These are phyloP conservation scores for Morelia viridis DNA, from an alignment of 2,797 vertebrate genomes.

Conservation along the genomic window DNA sequence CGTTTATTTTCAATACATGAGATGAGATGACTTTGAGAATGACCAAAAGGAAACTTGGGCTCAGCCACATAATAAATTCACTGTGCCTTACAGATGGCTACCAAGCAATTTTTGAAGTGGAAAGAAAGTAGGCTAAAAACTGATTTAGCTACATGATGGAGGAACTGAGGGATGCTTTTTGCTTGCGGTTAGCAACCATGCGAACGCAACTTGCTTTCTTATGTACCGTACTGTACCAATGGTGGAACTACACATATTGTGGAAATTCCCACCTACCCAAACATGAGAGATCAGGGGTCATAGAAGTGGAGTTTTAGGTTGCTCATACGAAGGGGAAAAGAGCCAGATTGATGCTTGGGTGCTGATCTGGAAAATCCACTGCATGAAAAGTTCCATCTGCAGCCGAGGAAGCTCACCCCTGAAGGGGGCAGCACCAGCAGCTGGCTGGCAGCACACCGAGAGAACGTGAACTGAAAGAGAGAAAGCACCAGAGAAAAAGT, in stretches of 20 bases:
- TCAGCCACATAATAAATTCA: neutral
- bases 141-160: neutral
- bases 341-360: neutral
- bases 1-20: neutral
- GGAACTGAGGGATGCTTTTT: neutral
- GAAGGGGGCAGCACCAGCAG: slow-evolving; percentile 42
- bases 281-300: rapidly evolving
- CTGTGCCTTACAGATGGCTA: too few relatives aligned
- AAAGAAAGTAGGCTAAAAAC: neutral
- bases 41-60: neutral
- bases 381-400: neutral
- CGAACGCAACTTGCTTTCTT: neutral
- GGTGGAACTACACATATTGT: neutral
- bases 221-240: neutral
- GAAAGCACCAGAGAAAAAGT: neutral
- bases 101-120: neutral
- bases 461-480: neutral
- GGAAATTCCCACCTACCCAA: neutral
- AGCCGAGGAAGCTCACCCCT: neutral
- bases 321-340: neutral
- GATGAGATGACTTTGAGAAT: neutral
- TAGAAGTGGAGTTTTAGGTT: neutral
- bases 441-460: neutral
- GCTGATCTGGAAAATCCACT: neutral
- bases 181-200: neutral